A percentile compares a stretch with the other conserved stretches of the same genome.
These are phyloP conservation scores for Artibeus jamaicensis DNA, from an alignment of 2,797 vertebrate species.

Conservation along the genomic window DNA sequence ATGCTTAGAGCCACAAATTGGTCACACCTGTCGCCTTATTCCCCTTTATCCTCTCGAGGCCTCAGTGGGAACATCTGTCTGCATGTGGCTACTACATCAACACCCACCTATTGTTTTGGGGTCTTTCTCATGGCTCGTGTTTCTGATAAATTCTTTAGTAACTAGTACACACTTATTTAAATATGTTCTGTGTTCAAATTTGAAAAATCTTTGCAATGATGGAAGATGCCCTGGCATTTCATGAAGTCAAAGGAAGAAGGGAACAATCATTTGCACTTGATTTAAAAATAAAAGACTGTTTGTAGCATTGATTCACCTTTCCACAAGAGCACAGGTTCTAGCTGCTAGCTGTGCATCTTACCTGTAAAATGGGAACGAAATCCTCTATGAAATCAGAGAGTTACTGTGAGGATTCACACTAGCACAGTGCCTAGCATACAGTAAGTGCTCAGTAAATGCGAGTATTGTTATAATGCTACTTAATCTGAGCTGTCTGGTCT, in stretches of 20 bases:
- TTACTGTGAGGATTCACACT: background rate
- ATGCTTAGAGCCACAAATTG: background rate
- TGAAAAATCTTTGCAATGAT: background rate
- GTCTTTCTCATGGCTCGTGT: background rate
- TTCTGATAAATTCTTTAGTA: background rate
- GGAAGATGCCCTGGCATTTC: background rate
- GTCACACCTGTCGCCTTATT: background rate
- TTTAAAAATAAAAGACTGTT: background rate
- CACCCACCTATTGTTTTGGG: background rate
- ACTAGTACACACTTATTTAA: background rate
- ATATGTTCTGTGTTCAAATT: background rate
- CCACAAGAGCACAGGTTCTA: background rate
- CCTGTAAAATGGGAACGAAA: background rate
- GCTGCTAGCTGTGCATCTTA: background rate
- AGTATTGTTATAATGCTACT: background rate
- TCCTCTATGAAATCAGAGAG: background rate
- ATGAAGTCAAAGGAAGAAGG: background rate
- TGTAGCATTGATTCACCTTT: background rate
- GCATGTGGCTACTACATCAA: background rate
- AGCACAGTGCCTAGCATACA: too few species aligned
- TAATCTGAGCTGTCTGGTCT: background rate
- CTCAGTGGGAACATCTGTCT: background rate
- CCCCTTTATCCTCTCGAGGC: background rate
- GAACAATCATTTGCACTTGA: background rate
- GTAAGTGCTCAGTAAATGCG: background rate